Evolutionary conservation across 2,888 invertebrate genomes (phyloP), one percentile per base, ranked within the genome.

Genomic region (Folsomia manolachei): DNA sequence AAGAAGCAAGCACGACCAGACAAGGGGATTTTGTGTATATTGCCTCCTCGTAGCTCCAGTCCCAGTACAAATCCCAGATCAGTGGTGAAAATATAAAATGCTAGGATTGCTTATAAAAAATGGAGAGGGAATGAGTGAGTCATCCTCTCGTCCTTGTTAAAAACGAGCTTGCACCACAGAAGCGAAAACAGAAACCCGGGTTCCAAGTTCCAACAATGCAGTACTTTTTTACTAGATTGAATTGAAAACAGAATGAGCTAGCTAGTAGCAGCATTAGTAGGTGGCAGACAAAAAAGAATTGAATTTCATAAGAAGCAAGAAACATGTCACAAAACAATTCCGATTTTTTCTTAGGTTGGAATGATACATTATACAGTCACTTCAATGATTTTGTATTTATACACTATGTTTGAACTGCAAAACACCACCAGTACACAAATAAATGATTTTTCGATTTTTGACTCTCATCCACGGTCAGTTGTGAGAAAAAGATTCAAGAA

Each of bases 71-170:
- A 63, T 63, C 65, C 52, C 21, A 66, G 21, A 66, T 66, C 51
- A 39, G 27, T 51, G 14, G 39, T 9, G 39, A 39, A 39, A 39
- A 39, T 14, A 14, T 26, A 52, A 66, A 66, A 66, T 52, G 51
- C 23, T 7, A 66, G 65, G 23, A 66, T 66, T 66, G 65, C 52
- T 63, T 66, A 52, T 66, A 66, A 66, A 66, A 66, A 66, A 66
- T 66, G 65, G 65, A 66, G 39, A 56, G 56, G 56, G 65, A 7
- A 25, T 27, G 63, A 27, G 21, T 66, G 23, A 66, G 65, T 51
- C 65, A 52, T 27, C 21, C 19, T 64, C n/a, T n/a, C 27, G 27
- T 27, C 27, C 64, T 27, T 64, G 27, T 27, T 27, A 64, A 64
- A 64, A 64, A 21, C n/a, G 23, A 60, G 60, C 9, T 39, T 39